phyloP scores from a whole-genome alignment of 2,888 invertebrate species.

The Dermolepida albohirtum region DNA sequence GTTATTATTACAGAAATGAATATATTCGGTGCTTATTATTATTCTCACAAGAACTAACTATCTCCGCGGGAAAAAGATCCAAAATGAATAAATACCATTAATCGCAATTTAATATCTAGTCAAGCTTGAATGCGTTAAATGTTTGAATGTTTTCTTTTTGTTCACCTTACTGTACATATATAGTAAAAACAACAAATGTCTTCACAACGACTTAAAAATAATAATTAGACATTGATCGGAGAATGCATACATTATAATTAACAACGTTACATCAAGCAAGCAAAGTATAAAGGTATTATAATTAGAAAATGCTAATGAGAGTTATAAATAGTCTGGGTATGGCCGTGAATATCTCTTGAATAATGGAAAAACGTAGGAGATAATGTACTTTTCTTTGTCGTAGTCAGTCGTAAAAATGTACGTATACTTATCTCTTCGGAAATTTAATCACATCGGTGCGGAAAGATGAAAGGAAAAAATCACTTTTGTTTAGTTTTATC shows the following conservation, averaged over 20 bases:
- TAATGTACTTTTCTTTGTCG: constrained; percentile 19
- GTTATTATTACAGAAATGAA: too few relatives aligned
- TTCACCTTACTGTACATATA: neutral
- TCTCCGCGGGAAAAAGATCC: neutral
- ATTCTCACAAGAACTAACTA: too few relatives aligned
- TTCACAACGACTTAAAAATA: constrained; percentile 10
- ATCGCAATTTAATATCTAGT: neutral
- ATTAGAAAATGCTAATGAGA: constrained; percentile 43
- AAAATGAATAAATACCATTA: neutral
- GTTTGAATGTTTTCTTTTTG: neutral
- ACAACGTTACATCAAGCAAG: constrained; percentile 27
- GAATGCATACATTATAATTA: constrained; percentile 20
- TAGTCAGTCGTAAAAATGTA: constrained; percentile 15
- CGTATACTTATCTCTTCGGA: neutral
- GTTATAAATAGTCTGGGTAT: constrained; percentile 39
- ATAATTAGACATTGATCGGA: constrained; percentile 17
- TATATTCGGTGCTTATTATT: too few relatives aligned
- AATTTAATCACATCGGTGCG: too few relatives aligned
- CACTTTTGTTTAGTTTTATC: too few relatives aligned
- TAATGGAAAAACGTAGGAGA: constrained; percentile 39
- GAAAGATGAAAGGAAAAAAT: too few relatives aligned
- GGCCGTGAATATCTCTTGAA: constrained; percentile 35
- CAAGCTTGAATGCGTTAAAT: neutral
- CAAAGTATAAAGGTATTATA: constrained; percentile 38
- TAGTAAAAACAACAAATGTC: neutral